These are phyloP conservation scores for Papilio helenus DNA, from an alignment of 1,140 invertebrate species.

Conservation along the genomic window DNA sequence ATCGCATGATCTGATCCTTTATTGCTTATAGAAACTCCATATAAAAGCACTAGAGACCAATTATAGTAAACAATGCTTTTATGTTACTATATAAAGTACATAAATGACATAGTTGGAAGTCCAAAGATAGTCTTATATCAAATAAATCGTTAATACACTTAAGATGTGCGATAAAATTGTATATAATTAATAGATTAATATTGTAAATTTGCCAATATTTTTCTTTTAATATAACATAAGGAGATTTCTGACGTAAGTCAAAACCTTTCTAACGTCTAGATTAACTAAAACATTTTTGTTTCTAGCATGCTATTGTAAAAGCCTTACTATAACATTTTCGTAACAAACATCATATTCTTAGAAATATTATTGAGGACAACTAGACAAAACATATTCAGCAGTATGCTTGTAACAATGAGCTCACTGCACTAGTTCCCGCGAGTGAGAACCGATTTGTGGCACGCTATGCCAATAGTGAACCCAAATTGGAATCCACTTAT, in stretches of 20 bases:
- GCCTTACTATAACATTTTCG: not conserved
- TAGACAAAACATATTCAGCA: not conserved
- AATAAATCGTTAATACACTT: not conserved
- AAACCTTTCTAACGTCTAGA: no score
- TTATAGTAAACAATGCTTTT: not conserved
- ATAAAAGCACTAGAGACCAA: not conserved
- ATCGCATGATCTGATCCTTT: not conserved
- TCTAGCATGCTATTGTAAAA: not conserved
- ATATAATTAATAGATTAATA: no score
- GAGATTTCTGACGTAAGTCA: no score
- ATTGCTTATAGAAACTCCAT: not conserved
- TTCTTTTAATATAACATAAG: no score
- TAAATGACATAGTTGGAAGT: not conserved
- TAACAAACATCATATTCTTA: not conserved
- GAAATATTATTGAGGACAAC: not conserved
- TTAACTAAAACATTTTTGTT: not conserved
- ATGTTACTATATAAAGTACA: constrained; percentile 1
- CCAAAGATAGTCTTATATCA: not conserved
- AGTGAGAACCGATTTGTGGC: not conserved
- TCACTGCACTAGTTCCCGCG: not conserved
- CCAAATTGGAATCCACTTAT: not conserved
- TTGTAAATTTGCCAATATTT: no score
- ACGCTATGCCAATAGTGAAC: not conserved
- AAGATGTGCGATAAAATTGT: not conserved
- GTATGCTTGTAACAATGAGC: not conserved